phyloP scores from a whole-genome alignment of 2,113 vertebrate species.

The Struthidea cinerea region DNA sequence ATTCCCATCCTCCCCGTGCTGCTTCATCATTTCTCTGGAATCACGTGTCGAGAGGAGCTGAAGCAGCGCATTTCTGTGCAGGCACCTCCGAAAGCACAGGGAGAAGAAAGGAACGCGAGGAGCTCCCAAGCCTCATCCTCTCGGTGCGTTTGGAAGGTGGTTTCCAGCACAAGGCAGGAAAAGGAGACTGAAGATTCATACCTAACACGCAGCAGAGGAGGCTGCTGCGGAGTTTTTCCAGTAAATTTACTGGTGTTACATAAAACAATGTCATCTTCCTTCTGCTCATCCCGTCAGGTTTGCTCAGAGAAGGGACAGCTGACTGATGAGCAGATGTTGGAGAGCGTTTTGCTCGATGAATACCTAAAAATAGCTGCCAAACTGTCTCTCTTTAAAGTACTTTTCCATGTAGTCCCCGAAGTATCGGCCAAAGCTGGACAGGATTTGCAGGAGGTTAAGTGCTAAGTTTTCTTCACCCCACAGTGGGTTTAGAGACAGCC shows the following conservation, averaged over 20 bases:
- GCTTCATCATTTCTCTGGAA: neutral
- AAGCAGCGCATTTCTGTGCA: neutral
- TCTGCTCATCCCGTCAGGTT: conserved; percentile 17
- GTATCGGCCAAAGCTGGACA: neutral
- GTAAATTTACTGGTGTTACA: conserved; percentile 46
- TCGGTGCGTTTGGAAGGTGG: neutral
- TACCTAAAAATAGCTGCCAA: conserved; percentile 45
- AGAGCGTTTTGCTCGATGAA: conserved; percentile 40
- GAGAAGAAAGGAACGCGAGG: neutral
- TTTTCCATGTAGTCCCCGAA: conserved; percentile 59
- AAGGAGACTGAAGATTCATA: neutral
- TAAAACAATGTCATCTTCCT: conserved; percentile 53
- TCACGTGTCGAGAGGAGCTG: neutral
- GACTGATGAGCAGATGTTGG: conserved; percentile 56
- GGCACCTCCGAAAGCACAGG: neutral
- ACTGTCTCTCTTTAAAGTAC: conserved; percentile 33
- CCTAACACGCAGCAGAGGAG: neutral
- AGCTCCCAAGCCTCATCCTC: neutral
- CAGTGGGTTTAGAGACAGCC: neutral
- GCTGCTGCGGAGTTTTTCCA: conserved; percentile 22
- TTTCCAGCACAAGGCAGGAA: neutral
- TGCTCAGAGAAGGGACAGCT: conserved; percentile 33
- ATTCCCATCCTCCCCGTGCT: neutral
- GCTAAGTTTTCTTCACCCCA: conserved; percentile 28
- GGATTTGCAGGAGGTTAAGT: conserved; percentile 10